Evolutionary conservation across 2,888 invertebrate genomes (phyloP).

Genomic region (Julus scanicus): DNA sequence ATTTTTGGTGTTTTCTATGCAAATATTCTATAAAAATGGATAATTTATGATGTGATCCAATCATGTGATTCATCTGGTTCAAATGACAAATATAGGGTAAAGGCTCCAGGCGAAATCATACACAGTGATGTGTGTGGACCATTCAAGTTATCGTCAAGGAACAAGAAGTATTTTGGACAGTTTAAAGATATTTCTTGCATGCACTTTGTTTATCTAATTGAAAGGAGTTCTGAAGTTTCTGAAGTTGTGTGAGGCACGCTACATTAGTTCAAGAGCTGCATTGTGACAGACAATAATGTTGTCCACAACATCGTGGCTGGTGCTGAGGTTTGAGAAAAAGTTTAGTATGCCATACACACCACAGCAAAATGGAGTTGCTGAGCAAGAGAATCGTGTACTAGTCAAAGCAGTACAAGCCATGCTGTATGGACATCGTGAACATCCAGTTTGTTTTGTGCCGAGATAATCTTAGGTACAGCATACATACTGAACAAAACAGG

Average conservation of each 20-base stretch:
- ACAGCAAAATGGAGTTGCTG: constrained; percentile 47
- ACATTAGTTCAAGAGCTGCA: background rate
- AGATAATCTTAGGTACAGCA: background rate
- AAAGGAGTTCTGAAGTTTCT: background rate
- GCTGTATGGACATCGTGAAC: background rate
- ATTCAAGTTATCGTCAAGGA: too few species aligned
- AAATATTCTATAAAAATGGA: too few species aligned
- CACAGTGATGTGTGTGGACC: too few species aligned
- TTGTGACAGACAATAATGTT: background rate
- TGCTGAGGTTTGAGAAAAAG: background rate
- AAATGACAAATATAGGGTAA: too few species aligned
- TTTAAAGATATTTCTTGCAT: constrained; percentile 20
- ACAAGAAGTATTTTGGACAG: background rate
- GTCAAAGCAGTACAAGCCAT: background rate
- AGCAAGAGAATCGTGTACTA: background rate
- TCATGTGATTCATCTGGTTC: too few species aligned
- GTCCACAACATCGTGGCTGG: background rate
- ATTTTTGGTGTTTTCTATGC: too few species aligned
- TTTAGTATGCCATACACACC: background rate
- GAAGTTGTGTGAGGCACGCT: background rate
- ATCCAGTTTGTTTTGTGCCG: constrained; percentile 34
- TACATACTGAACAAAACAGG: constrained; percentile 7
- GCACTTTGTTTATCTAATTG: constrained; percentile 8
- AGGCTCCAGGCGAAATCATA: too few species aligned
- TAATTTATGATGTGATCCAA: too few species aligned